Evolutionary conservation across 2,797 vertebrate genomes (phyloP).

Genomic region (Borostomias antarcticus): DNA sequence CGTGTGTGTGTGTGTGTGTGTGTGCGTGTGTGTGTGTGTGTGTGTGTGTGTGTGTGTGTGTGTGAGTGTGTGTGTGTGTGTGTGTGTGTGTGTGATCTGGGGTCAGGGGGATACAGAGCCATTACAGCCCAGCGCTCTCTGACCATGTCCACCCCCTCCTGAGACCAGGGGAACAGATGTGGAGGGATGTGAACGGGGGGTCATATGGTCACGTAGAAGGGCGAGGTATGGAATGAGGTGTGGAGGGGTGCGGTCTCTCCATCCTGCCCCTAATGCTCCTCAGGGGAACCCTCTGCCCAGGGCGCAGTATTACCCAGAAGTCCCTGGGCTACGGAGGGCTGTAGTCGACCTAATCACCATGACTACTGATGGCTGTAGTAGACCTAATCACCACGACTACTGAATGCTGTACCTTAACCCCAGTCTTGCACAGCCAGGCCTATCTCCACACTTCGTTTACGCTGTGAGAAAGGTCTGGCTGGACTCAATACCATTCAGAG

Average conservation of each 20-base stretch:
- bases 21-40: constrained; percentile 6
- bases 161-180: no score
- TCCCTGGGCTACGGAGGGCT: constrained; percentile 54
- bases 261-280: constrained; percentile 47
- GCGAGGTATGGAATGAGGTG: background rate
- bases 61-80: no score
- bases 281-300: constrained; percentile 48
- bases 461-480: no score
- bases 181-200: background rate
- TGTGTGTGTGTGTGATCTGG: background rate
- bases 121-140: no score
- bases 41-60: constrained; percentile 6
- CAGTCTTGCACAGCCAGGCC: no score
- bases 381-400: constrained; percentile 4
- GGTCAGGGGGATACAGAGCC: background rate
- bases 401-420: no score
- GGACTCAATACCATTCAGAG: no score
- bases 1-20: background rate
- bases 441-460: no score
- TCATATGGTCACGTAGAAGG: no score
- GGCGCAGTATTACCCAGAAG: constrained; percentile 46
- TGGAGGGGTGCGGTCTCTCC: background rate
- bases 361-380: constrained; percentile 60
- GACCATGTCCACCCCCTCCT: no score
- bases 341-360: constrained; percentile 44